Percentiles rank a stretch among this genome's conserved stretches.
phyloP scores from a whole-genome alignment of 2,113 vertebrate species.

The Girardinichthys multiradiatus region DNA sequence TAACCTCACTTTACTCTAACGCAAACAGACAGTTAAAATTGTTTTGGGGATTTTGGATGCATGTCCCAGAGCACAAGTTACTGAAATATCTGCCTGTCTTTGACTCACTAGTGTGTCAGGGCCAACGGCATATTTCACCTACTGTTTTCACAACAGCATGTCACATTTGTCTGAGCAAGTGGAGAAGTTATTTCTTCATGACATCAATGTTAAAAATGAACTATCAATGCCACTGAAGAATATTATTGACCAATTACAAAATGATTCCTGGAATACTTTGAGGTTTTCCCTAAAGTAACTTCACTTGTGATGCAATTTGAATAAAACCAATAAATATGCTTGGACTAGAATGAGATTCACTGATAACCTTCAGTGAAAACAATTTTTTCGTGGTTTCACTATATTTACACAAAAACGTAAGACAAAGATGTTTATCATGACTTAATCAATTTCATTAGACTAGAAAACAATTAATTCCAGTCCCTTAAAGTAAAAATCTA shows the following conservation, averaged over 20 bases:
- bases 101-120: slow-evolving; percentile 1
- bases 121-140: slow-evolving; percentile 2
- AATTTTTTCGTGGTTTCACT: no score
- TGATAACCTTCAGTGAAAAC: neutral
- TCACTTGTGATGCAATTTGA: neutral
- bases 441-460: neutral
- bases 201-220: slow-evolving; percentile 2
- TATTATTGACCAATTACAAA: neutral
- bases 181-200: slow-evolving; percentile 6
- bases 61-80: slow-evolving; percentile 22
- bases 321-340: no score
- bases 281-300: neutral
- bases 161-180: slow-evolving; percentile 12
- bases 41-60: slow-evolving; percentile 31
- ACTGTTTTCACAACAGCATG: neutral
- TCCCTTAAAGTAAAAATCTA: no score
- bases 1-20: slow-evolving; percentile 46
- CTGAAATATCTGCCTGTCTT: slow-evolving; percentile 16
- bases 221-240: neutral
- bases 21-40: slow-evolving; percentile 30
- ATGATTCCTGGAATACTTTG: neutral
- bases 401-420: no score
- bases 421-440: neutral
- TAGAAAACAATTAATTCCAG: no score
- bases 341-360: neutral